Evolutionary conservation across 2,797 vertebrate genomes (phyloP).

Genomic region (Netta rufina): DNA sequence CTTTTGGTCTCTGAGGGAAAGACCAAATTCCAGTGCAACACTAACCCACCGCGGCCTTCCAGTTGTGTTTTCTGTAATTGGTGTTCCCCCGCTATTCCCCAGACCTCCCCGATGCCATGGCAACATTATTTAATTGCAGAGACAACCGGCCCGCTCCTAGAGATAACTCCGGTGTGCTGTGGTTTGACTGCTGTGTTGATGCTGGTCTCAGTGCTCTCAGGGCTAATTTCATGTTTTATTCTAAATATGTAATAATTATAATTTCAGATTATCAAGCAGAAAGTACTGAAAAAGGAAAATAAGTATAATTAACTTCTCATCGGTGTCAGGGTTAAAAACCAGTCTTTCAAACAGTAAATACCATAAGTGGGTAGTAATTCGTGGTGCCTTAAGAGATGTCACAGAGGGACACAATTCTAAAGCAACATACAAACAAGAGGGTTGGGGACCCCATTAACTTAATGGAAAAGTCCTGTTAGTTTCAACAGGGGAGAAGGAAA

Average conservation of each 20-base stretch:
- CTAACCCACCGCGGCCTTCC: neutral
- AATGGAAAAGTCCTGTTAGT: neutral
- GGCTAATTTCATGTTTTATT: slow-evolving; percentile 19
- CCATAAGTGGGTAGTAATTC: neutral
- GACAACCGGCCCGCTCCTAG: neutral
- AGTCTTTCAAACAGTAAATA: slow-evolving; percentile 9
- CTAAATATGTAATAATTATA: slow-evolving; percentile 4
- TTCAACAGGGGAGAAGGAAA: neutral
- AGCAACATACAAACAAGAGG: neutral
- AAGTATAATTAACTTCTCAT: slow-evolving; percentile 19
- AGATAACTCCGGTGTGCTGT: neutral
- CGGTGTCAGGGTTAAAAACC: neutral
- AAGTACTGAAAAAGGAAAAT: neutral
- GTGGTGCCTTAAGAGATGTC: neutral
- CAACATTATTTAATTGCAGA: neutral
- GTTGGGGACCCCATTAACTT: neutral
- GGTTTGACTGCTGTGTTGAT: neutral
- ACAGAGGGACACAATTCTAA: neutral
- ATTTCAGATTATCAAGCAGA: slow-evolving; percentile 12
- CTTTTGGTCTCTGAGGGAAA: neutral
- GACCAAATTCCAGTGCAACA: neutral
- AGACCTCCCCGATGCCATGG: neutral
- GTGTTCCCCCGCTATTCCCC: neutral
- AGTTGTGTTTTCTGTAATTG: neutral
- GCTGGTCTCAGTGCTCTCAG: neutral